Evolutionary conservation across 2,888 invertebrate genomes (phyloP).

Genomic region (Andrena haemorrhoa): DNA sequence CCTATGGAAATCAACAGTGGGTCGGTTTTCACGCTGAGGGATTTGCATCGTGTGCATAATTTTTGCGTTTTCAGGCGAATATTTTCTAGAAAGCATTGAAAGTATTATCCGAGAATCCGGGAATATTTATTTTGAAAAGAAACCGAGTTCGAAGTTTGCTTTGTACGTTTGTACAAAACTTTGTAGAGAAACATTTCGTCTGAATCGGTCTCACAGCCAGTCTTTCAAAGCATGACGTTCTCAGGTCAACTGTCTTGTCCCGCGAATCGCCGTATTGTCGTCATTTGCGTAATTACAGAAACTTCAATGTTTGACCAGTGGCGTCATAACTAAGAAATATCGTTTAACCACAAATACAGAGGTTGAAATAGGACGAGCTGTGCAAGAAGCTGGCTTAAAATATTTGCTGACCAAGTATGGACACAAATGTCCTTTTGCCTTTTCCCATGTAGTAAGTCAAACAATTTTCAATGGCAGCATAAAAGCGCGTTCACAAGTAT

Average conservation of each 20-base stretch:
- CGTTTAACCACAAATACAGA: conserved; percentile 26
- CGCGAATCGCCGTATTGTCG: conserved; percentile 57
- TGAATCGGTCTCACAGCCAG: conserved; percentile 58
- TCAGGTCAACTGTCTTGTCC: conserved; percentile 71
- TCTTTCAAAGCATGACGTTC: conserved; percentile 74
- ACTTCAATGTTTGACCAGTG: conserved; percentile 56
- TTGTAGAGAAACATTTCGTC: neutral
- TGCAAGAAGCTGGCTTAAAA: conserved; percentile 16
- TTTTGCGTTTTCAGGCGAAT: no score
- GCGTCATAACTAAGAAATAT: conserved; percentile 48
- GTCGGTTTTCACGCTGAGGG: no score
- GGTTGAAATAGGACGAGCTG: neutral
- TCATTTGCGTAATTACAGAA: conserved; percentile 70
- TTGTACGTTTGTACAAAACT: no score
- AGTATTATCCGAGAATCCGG: no score
- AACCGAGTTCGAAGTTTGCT: no score
- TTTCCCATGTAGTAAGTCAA: neutral
- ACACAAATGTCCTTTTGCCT: neutral
- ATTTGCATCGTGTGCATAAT: no score
- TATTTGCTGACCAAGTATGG: neutral
- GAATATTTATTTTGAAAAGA: no score
- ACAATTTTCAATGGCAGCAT: neutral
- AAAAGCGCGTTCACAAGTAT: neutral
- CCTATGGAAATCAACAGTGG: no score
- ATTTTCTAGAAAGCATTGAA: no score